A percentile compares a stretch with the other conserved stretches of the same genome.
These are phyloP conservation scores for Antheraea pernyi DNA, from an alignment of 1,140 invertebrate species.

Conservation along the genomic window DNA sequence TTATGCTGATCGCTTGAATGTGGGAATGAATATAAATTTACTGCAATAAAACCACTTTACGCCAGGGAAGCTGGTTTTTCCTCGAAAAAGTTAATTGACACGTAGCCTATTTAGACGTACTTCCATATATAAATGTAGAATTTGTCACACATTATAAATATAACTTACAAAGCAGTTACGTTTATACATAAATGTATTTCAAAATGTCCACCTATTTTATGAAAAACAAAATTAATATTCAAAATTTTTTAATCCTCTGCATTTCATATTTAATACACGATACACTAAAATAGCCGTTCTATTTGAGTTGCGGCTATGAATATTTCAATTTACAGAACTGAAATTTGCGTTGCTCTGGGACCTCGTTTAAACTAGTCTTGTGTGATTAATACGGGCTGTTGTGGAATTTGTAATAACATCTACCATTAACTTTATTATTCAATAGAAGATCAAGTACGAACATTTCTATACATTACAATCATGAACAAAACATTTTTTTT, in stretches of 20 bases:
- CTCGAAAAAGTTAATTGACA: too few species aligned
- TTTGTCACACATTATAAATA: too few species aligned
- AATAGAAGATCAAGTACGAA: not conserved
- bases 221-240: not conserved
- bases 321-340: not conserved
- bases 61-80: too few species aligned
- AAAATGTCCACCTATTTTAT: not conserved
- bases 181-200: too few species aligned
- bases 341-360: not conserved
- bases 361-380: not conserved
- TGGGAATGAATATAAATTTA: too few species aligned
- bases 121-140: too few species aligned
- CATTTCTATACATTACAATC: too few species aligned
- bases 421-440: not conserved
- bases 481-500: too few species aligned
- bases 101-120: too few species aligned
- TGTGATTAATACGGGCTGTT: not conserved
- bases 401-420: not conserved
- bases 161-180: too few species aligned
- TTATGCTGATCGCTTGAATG: too few species aligned
- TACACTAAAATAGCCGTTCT: not conserved
- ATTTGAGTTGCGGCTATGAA: not conserved
- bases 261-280: not conserved
- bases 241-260: not conserved
- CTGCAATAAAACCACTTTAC: too few species aligned